Conservation (phyloP, 2,888 invertebrate genomes). For the Drosophila paramelanica region DNA sequence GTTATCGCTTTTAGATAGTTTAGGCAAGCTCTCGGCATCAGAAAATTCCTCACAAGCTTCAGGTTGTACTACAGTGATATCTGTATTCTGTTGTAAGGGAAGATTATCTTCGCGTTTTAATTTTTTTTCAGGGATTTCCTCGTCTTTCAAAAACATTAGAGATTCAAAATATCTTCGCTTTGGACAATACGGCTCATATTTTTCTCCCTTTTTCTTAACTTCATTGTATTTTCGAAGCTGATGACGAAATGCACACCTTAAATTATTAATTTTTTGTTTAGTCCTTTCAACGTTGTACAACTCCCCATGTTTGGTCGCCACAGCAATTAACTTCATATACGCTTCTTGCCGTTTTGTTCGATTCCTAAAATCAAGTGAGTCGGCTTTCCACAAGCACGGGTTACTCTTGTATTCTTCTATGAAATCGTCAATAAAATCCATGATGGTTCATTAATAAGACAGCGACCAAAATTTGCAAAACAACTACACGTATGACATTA, state of each 20-base stretch:
- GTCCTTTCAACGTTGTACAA: conserved; percentile 84
- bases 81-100: conserved; percentile 40
- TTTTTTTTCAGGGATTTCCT: conserved; percentile 80
- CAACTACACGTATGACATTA: conserved; percentile 37
- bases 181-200: conserved; percentile 84
- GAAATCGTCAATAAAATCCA: conserved; percentile 85
- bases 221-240: conserved; percentile 84
- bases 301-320: conserved; percentile 84
- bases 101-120: conserved; percentile 57
- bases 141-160: conserved; percentile 84
- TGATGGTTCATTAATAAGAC: conserved; percentile 60
- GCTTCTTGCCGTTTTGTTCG: conserved; percentile 83
- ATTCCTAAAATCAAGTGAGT: conserved; percentile 83
- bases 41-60: conserved; percentile 68
- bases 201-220: conserved; percentile 83
- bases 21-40: conserved; percentile 68
- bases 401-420: conserved; percentile 84
- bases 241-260: conserved; percentile 84
- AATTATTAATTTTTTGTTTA: conserved; percentile 85
- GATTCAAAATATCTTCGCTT: conserved; percentile 84
- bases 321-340: conserved; percentile 83
- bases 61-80: conserved; percentile 43
- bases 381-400: conserved; percentile 84
- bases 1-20: conserved; percentile 64
- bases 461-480: conserved; percentile 31